These are phyloP conservation scores for Galago senegalensis DNA, from an alignment of 2,797 vertebrate genomes.

Conservation along the genomic window DNA sequence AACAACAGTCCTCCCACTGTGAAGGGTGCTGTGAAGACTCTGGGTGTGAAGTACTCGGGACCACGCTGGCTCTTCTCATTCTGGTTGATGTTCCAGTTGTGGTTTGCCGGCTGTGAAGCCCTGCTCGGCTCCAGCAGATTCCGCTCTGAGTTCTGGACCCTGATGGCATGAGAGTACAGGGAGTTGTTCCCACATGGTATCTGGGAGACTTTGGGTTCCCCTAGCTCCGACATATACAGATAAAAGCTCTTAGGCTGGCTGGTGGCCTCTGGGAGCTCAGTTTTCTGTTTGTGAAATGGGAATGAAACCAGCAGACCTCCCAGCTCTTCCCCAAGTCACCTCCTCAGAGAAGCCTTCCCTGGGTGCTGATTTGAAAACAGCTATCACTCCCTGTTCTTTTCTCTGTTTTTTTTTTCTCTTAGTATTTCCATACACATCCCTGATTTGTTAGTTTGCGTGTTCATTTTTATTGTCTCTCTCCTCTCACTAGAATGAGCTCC, in stretches of 20 bases:
- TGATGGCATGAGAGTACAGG: neutral
- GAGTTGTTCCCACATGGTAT: neutral
- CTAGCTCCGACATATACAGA: neutral
- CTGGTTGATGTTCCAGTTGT: accelerated
- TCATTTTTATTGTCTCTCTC: neutral
- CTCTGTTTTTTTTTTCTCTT: too few species aligned
- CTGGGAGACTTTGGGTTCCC: neutral
- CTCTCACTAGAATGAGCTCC: neutral
- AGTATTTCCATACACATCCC: neutral
- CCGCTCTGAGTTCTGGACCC: neutral
- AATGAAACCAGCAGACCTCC: neutral
- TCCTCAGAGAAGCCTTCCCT: neutral
- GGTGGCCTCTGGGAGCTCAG: neutral
- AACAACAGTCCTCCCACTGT: too few species aligned
- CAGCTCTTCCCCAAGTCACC: too few species aligned
- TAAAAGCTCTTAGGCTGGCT: too few species aligned
- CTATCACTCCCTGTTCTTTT: neutral
- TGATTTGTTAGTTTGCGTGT: too few species aligned
- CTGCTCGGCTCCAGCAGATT: neutral
- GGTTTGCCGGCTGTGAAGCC: neutral
- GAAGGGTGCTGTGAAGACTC: neutral
- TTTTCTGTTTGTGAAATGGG: neutral
- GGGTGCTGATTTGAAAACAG: neutral
- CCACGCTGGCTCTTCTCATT: accelerated
- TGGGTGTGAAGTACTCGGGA: accelerated